Evolutionary conservation across 2,888 invertebrate genomes (phyloP).

Genomic region (Ypsolopha scabrella): DNA sequence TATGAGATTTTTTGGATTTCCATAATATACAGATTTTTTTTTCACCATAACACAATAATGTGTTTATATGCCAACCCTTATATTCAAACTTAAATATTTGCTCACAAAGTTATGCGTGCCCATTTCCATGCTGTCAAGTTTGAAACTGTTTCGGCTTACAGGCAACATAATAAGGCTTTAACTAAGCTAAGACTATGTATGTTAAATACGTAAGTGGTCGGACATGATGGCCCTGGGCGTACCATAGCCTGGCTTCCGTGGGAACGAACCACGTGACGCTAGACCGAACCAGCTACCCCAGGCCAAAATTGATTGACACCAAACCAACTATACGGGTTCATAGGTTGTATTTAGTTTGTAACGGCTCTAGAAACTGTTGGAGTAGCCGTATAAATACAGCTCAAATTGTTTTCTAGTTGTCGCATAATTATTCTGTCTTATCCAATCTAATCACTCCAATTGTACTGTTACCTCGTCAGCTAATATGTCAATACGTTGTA

Average conservation of each 20-base stretch:
- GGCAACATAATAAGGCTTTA: constrained; percentile 54
- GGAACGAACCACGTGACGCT: constrained; percentile 62
- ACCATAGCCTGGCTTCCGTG: constrained; percentile 60
- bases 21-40: too few species aligned
- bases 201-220: constrained; percentile 66
- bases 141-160: constrained; percentile 54
- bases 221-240: constrained; percentile 65
- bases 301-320: constrained; percentile 64
- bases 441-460: too few species aligned
- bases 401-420: too few species aligned
- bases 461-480: too few species aligned
- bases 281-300: constrained; percentile 24
- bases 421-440: too few species aligned
- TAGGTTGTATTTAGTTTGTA: neutral
- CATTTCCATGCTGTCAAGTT: constrained; percentile 57
- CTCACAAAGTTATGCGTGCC: constrained; percentile 35
- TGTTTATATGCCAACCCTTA: too few species aligned
- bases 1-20: too few species aligned
- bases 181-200: constrained; percentile 55
- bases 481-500: too few species aligned
- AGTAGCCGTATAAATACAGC: too few species aligned
- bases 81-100: too few species aligned
- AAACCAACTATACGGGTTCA: constrained; percentile 13
- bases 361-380: neutral
- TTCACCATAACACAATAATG: too few species aligned